Base-by-base conservation (phyloP, 2,797 vertebrate genomes). In the Crypturellus tataupa region DNA sequence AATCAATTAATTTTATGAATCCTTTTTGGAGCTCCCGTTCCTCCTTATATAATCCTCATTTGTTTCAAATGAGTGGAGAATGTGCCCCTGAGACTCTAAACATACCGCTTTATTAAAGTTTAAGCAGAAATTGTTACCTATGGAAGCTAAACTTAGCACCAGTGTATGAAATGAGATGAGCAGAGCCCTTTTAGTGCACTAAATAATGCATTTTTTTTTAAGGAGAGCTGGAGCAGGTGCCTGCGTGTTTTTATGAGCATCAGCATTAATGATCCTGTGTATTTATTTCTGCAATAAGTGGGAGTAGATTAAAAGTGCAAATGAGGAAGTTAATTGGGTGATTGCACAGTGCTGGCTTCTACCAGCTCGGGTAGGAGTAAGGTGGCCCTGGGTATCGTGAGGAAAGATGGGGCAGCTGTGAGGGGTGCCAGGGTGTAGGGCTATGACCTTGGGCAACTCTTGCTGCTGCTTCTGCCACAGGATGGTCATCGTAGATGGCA, bases 41-140 rank as follows among this genome's bases (percentile, higher is more conserved):
- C 64, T 91, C 80, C 87, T 96, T 94, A 81, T 40, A 60, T 96
- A 95, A 95, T 72, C 87, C 93, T 94, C 87, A 91, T 96, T 96
- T 90, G 93, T 89, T 95, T 92, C 89, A 93, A 92, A 90, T 31
- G 76, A 93, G 77, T 63, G 10, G 91, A 85, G 69, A 82, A 55
- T 35, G 81, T 78, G 68, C 94, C 92, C 85, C 83, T 85, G 93
- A 93, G 94, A 93, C 78, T 91, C 91, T 76, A 76, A 91, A 81
- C 79, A 42, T 40, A 68, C 76, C 59, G 77, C 80, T 93, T 90
- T 92, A 93, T 53, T 87, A 89, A 87, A 88, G 72, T 44, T 95
- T 80, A 81, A 85, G 40, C 86, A 89, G 89, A 85, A 81, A 95
- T 64, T 83, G 84, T 90, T 91, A 93, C 78, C 93, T 92, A 10